Percentiles rank a stretch among this genome's conserved stretches.
Evolutionary conservation across 2,888 invertebrate genomes (phyloP).

Genomic region (Nomada fabriciana): DNA sequence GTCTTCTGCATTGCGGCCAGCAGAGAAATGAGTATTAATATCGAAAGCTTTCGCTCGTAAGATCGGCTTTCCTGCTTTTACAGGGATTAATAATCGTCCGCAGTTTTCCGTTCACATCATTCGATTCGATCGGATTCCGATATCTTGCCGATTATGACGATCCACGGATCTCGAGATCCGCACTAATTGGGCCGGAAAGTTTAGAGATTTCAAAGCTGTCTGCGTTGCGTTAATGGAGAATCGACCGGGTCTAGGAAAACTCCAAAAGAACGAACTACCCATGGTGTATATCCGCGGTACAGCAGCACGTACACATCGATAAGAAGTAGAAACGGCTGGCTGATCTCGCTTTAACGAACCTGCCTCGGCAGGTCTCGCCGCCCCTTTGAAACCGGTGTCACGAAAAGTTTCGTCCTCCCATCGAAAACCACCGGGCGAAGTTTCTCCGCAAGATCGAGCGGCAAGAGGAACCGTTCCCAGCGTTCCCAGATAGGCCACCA

Average conservation of each 20-base stretch:
- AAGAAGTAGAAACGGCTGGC: slow-evolving; percentile 29
- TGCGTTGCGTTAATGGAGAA: slow-evolving; percentile 55
- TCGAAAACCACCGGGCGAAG: slow-evolving; percentile 59
- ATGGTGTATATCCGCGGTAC: too few relatives aligned
- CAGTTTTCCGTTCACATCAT: background rate
- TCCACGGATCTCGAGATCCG: slow-evolving; percentile 3
- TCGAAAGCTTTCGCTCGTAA: slow-evolving; percentile 17
- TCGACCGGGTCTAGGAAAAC: slow-evolving; percentile 12
- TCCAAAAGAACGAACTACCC: background rate
- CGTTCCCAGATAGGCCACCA: background rate
- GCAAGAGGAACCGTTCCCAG: slow-evolving; percentile 28
- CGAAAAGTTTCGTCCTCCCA: slow-evolving; percentile 65
- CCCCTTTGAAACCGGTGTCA: slow-evolving; percentile 58
- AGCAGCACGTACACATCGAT: slow-evolving; percentile 1
- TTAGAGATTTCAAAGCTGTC: slow-evolving; percentile 31
- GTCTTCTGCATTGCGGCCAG: slow-evolving; percentile 9
- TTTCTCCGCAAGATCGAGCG: slow-evolving; percentile 38
- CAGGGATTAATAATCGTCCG: slow-evolving; percentile 22
- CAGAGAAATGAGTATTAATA: slow-evolving; percentile 20
- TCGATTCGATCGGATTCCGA: background rate
- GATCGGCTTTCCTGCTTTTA: slow-evolving; percentile 6
- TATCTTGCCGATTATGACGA: background rate
- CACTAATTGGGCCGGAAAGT: background rate
- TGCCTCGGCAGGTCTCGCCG: slow-evolving; percentile 50
- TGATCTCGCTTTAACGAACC: slow-evolving; percentile 68